A percentile compares a stretch with the other conserved stretches of the same genome.
phyloP scores from a whole-genome alignment of 2,113 vertebrate genomes.

The Polypterus senegalus region DNA sequence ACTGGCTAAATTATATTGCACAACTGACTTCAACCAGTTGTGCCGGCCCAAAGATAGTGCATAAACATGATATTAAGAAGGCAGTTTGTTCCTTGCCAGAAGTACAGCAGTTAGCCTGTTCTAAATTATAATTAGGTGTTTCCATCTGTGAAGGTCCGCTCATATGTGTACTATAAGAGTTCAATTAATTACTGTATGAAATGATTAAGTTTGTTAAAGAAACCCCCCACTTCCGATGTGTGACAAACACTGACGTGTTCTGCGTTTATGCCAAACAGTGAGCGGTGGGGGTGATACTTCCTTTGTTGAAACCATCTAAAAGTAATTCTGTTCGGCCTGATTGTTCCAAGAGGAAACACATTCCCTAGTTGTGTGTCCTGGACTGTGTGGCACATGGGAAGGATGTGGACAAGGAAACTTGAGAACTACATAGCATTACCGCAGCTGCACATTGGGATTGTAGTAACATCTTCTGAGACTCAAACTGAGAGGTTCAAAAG shows the following conservation, averaged over 20 bases:
- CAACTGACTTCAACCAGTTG: too few relatives aligned
- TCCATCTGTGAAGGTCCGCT: too few relatives aligned
- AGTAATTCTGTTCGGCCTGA: slow-evolving; percentile 46
- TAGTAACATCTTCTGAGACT: slow-evolving; percentile 19
- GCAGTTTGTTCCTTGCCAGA: too few relatives aligned
- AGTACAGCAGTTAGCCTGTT: too few relatives aligned
- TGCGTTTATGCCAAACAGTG: not conserved
- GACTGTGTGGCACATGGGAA: slow-evolving; percentile 30
- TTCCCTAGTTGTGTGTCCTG: slow-evolving; percentile 34
- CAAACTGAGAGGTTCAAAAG: too few relatives aligned
- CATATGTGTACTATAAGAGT: too few relatives aligned
- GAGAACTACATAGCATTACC: slow-evolving; percentile 17
- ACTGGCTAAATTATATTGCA: too few relatives aligned
- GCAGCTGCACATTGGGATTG: slow-evolving; percentile 15
- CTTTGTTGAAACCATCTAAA: slow-evolving; percentile 41
- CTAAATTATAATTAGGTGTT: too few relatives aligned
- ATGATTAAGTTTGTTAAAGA: not conserved
- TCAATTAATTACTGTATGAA: too few relatives aligned
- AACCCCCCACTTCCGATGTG: not conserved
- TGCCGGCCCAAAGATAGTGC: too few relatives aligned
- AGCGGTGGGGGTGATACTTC: slow-evolving; percentile 24
- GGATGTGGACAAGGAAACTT: slow-evolving; percentile 49
- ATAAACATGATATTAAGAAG: too few relatives aligned
- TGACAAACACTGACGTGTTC: not conserved
- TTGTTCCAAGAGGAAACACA: slow-evolving; percentile 45